Base-by-base conservation (phyloP, 1,140 invertebrate genomes). In the Drosophila pseudoobscura region DNA sequence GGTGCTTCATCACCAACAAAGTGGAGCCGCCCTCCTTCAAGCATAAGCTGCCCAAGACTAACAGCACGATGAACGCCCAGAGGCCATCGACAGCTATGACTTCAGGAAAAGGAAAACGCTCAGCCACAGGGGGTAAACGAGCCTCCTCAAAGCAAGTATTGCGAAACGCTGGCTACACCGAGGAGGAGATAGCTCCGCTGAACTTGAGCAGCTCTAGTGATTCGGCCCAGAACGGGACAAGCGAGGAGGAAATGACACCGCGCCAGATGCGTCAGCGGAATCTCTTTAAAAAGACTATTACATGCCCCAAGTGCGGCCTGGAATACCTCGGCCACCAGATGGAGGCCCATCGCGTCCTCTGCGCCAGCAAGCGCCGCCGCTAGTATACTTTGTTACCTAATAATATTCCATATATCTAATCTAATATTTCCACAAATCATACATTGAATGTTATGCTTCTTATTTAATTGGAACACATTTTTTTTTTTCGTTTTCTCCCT, bases 241-340 rank as follows among this genome's bases (percentile, higher is more conserved):
- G 53, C 29, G 61, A 51, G 11, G 64, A 62, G 5, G 47, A 51
- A 1, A 26, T 54, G 26, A 69, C 72, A n/a, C 80, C 91, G 3
- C 84, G 75, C 8, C 76, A 79, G 29, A 35, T 43, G 35, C 69
- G 84, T 13, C 73, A 80, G 29, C 78, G 75, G 1, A 52, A 24
- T 54, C 66, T 90, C 3, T 61, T 54, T 4, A 84, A 83, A 45
- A 46, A 22, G 15, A 91, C 88, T 0, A 47, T 46, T 1, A 35
- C 84, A 78, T 96, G 95, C 91, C 93, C 95, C 22, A 93, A 94
- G 57, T 96, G 95, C 83, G 93, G 93, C 22, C 91, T 91, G 45
- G 75, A 90, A 4, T n/a, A 78, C 8, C 31, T 58, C 7, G 57
- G 60, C 0, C 69, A 82, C 20, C 82, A 82, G 26, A 6, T 85